phyloP scores from a whole-genome alignment of 2,888 invertebrate species.

The Oscheius sp. region DNA sequence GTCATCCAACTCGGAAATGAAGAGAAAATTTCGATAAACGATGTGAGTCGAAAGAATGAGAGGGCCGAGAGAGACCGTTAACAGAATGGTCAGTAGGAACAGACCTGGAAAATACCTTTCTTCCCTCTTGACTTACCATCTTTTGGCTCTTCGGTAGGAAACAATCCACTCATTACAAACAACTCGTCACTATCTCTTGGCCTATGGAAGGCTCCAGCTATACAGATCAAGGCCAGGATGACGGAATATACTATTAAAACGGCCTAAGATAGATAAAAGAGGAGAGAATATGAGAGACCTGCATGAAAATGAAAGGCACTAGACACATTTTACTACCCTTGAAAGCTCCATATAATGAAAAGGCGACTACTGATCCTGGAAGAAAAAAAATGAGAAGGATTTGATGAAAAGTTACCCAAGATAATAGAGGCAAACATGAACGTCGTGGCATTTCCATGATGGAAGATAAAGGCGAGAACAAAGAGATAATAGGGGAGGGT shows the following conservation, averaged over 20 bases:
- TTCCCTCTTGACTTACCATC: background rate
- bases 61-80: constrained; percentile 40
- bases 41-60: constrained; percentile 50
- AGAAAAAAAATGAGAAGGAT: background rate
- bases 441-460: constrained; percentile 56
- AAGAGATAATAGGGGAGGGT: constrained; percentile 53
- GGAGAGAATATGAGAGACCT: constrained; percentile 32
- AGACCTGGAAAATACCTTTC: constrained; percentile 5
- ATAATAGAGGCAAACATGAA: constrained; percentile 59
- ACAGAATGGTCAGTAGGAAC: constrained; percentile 35
- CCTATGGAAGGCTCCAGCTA: constrained; percentile 14
- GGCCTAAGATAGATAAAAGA: constrained; percentile 29
- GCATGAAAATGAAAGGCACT: constrained; percentile 62
- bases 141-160: constrained; percentile 7
- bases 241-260: constrained; percentile 46
- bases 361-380: constrained; percentile 51
- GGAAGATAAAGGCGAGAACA: constrained; percentile 48
- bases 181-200: background rate
- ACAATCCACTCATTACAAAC: background rate
- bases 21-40: constrained; percentile 51
- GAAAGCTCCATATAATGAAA: constrained; percentile 59
- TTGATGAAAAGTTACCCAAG: constrained; percentile 31
- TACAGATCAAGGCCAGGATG: constrained; percentile 35
- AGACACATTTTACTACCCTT: constrained; percentile 64
- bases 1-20: constrained; percentile 53